Base-by-base conservation (phyloP, 2,888 invertebrate species). In the Mimumesa dahlbomi region DNA sequence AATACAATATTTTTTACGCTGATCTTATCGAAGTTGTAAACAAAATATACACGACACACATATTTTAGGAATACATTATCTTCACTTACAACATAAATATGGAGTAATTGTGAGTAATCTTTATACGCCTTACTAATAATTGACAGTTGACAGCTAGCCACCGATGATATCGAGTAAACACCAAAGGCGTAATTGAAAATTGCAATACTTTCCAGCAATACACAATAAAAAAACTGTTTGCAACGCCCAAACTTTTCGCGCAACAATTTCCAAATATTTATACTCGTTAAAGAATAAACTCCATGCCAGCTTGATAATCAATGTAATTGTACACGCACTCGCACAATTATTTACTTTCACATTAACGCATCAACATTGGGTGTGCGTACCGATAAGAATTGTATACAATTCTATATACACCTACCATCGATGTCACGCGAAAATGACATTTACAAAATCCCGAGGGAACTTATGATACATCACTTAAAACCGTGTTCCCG, bases 111-210 rank as follows among this genome's bases (percentile, higher is more conserved):
- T 18, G 2, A 38, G n/a, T n/a, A 16, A 40, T 46, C 40, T 18
- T 1, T 25, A 25, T 14, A 34, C 42, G 40, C 29, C 31, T 21
- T 25, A 7, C 2, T 16, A 52, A 38, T 4, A 45, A 46, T 19
- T 72, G 70, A 61, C 65, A 72, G 70, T 65, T 65, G 70, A 72
- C 70, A 72, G 46, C 13, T 61, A 31, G n/a, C 25, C 19, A 18
- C 16, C 19, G 40, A 38, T 22, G 42, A 38, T 36, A 36, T 48
- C n/a, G 34, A 11, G 18, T 21, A 22, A 42, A 61, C 38, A 36
- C 13, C 16, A 38, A 11, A 31, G 48, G 65, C 52, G 53, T 69
- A 54, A 50, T 56, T 49, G n/a, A 42, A 14, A 31, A 57, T 61
- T 52, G 43, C 21, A 31, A 40, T 31, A 25, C 13, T 19, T 38